Evolutionary conservation across 2,797 vertebrate genomes (phyloP).

Genomic region (Rachycentron canadum): DNA sequence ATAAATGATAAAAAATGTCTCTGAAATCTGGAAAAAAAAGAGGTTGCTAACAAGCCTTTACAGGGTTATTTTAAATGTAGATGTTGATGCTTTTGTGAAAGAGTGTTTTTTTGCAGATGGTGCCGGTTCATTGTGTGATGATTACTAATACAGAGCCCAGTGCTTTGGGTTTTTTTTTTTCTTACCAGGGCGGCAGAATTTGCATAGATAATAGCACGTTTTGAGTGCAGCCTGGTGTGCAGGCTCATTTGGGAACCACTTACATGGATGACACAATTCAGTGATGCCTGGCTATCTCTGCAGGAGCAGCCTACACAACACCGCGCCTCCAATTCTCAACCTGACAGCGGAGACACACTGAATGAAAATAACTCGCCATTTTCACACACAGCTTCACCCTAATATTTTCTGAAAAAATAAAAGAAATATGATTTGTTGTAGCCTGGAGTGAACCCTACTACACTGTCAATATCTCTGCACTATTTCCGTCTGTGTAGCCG

Average conservation of each 20-base stretch:
- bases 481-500: slow-evolving; percentile 78
- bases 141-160: slow-evolving; percentile 54
- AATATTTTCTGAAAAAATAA: slow-evolving; percentile 23
- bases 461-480: slow-evolving; percentile 75
- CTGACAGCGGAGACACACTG: slow-evolving; percentile 21
- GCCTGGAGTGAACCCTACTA: slow-evolving; percentile 82
- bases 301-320: slow-evolving; percentile 53
- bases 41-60: slow-evolving; percentile 4
- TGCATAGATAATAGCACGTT: slow-evolving; percentile 77
- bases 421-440: slow-evolving; percentile 68
- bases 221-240: slow-evolving; percentile 72
- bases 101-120: slow-evolving; percentile 53
- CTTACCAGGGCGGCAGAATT: slow-evolving; percentile 61
- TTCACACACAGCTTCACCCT: slow-evolving; percentile 56
- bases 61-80: slow-evolving; percentile 22
- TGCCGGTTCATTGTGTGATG: slow-evolving; percentile 51
- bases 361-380: slow-evolving; percentile 44
- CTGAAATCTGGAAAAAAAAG: slow-evolving; percentile 9
- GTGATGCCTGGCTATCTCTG: slow-evolving; percentile 58
- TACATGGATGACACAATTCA: slow-evolving; percentile 72
- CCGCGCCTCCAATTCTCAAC: slow-evolving; percentile 22
- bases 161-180: slow-evolving; percentile 33
- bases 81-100: slow-evolving; percentile 24
- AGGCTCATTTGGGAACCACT: slow-evolving; percentile 74
- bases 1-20: slow-evolving; percentile 24